phyloP scores from a whole-genome alignment of 2,113 vertebrate genomes.

The Dolichallabes microphthalmus region DNA sequence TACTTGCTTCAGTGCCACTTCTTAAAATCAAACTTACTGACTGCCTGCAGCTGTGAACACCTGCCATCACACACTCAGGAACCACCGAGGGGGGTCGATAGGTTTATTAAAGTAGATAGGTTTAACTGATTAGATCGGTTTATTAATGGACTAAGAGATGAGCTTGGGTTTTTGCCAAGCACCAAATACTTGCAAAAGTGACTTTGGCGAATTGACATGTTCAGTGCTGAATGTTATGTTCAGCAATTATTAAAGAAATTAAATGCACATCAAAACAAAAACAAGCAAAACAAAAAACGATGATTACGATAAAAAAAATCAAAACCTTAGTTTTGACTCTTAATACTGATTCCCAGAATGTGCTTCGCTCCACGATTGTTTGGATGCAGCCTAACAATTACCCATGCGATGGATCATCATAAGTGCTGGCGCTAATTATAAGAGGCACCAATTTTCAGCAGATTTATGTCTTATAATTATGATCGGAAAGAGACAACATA shows the following conservation, averaged over 20 bases:
- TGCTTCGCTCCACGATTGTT: constrained; percentile 11
- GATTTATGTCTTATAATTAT: constrained; percentile 42
- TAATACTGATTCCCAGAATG: not conserved
- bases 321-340: not conserved
- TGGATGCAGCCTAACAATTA: constrained; percentile 39
- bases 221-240: not conserved
- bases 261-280: not conserved
- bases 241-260: not conserved
- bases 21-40: constrained; percentile 37
- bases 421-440: constrained; percentile 38
- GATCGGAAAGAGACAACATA: constrained; percentile 21
- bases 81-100: not conserved
- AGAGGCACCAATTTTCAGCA: constrained; percentile 42
- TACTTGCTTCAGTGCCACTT: constrained; percentile 52
- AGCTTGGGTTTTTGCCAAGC: not conserved
- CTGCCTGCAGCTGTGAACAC: constrained; percentile 43
- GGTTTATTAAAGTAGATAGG: not conserved
- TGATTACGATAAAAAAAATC: not conserved
- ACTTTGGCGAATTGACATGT: not conserved
- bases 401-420: constrained; percentile 34
- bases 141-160: not conserved
- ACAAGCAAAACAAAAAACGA: not conserved
- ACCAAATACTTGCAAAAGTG: not conserved
- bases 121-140: not conserved
- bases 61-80: constrained; percentile 4